These are phyloP conservation scores for Upupa epops DNA, from an alignment of 2,113 vertebrate genomes.

Conservation along the genomic window DNA sequence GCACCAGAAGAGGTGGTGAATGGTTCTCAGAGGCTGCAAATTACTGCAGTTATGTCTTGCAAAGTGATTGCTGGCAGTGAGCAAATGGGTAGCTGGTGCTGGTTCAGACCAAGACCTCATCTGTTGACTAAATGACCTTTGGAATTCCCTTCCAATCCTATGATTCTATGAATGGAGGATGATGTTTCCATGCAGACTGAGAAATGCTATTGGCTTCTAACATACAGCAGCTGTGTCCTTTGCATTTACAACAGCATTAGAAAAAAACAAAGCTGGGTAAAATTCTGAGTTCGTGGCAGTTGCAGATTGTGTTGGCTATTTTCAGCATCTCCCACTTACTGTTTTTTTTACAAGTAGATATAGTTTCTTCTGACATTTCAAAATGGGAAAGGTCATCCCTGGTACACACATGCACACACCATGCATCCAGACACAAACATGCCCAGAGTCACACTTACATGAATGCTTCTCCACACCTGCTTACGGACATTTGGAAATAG, in stretches of 20 bases:
- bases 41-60: accelerated
- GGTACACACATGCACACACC: neutral
- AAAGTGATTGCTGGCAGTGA: neutral
- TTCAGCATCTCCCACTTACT: neutral
- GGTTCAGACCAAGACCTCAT: neutral
- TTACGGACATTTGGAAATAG: neutral
- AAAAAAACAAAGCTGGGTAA: neutral
- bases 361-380: neutral
- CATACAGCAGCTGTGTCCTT: neutral
- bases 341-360: neutral
- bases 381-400: neutral
- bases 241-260: neutral
- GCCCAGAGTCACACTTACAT: accelerated
- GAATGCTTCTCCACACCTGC: neutral
- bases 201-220: neutral
- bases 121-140: neutral
- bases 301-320: neutral
- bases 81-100: neutral
- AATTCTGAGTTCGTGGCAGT: neutral
- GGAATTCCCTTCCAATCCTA: too few species aligned
- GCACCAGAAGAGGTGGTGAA: neutral
- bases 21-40: neutral
- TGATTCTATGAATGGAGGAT: neutral
- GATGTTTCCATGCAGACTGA: neutral
- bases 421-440: neutral